Evolutionary conservation across 2,888 invertebrate genomes (phyloP), one percentile per base, ranked within the genome.

Genomic region (Caenorhabditis virilis): DNA sequence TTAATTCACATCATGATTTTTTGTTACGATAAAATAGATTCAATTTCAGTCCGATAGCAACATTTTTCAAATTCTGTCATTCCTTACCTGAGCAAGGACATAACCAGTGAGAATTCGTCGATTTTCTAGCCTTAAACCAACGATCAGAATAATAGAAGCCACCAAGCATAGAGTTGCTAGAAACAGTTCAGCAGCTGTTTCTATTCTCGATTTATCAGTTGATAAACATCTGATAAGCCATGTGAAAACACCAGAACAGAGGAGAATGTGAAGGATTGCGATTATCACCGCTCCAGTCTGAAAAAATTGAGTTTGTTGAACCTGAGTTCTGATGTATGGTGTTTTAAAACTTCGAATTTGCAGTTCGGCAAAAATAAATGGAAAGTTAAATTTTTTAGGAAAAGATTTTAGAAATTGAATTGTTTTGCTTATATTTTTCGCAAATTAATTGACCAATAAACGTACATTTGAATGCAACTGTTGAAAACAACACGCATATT

Each of bases 401-500:
- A n/a, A n/a, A n/a, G n/a, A n/a, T n/a, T n/a, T n/a, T n/a, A n/a
- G n/a, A n/a, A n/a, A n/a, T n/a, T n/a, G n/a, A n/a, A n/a, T n/a
- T n/a, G n/a, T n/a, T n/a, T n/a, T n/a, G n/a, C n/a, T n/a, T n/a
- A n/a, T n/a, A n/a, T n/a, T n/a, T n/a, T n/a, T n/a, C n/a, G n/a
- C n/a, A n/a, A n/a, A n/a, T n/a, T n/a, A n/a, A n/a, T n/a, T n/a
- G n/a, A n/a, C n/a, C 16, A 18, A 38, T 20, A 18, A 38, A 62
- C 68, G 55, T 26, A 74, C 74, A 48, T 69, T 68, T 9, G 69
- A 60, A 48, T 74, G 74, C 18, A 74, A 43, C 45, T 69, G 69
- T 39, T 74, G 72, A 45, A 70, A 72, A 47, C 74, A 74, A 51
- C 72, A 74, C 6, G 72, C 61, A 57, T 74, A 74, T 42, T 72